Conservation (phyloP, 2,888 invertebrate genomes). For the Acronicta psi region DNA sequence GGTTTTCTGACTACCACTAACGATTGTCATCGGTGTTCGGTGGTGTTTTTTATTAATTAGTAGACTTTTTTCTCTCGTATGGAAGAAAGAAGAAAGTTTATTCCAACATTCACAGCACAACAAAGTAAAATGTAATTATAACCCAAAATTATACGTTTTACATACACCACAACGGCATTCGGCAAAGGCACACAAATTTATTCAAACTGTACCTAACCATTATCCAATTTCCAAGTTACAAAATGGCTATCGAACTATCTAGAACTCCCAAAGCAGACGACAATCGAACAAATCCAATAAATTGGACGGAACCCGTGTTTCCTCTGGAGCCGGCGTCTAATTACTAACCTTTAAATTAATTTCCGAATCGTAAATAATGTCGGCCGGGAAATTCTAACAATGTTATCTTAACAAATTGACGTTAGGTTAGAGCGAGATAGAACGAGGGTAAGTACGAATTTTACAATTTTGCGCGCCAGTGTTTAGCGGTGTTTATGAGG, state of each 20-base stretch:
- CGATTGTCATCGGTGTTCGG: no score
- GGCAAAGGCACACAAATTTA: conserved; percentile 32
- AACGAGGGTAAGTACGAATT: conserved; percentile 74
- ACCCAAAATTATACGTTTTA: no score
- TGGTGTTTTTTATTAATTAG: no score
- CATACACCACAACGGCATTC: conserved; percentile 14
- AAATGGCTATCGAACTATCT: conserved; percentile 49
- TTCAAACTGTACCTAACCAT: conserved; percentile 27
- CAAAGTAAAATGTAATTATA: no score
- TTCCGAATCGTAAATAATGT: conserved; percentile 73
- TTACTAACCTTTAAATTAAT: conserved; percentile 65
- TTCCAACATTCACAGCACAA: no score
- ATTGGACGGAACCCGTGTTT: conserved; percentile 49
- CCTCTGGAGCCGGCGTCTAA: conserved; percentile 50
- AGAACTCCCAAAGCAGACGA: conserved; percentile 46
- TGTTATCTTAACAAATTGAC: conserved; percentile 87
- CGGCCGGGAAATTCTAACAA: conserved; percentile 65
- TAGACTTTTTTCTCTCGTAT: no score
- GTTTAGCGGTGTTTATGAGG: conserved; percentile 86
- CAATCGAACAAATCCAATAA: conserved; percentile 56
- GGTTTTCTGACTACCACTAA: no score
- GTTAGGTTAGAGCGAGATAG: conserved; percentile 74
- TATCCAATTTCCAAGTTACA: conserved; percentile 43
- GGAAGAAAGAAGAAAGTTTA: no score
- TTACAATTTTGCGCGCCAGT: conserved; percentile 84